Percentiles rank a stretch among this genome's conserved stretches.
Evolutionary conservation across 2,888 invertebrate species (phyloP).

Genomic region (Matsumyia berberina): DNA sequence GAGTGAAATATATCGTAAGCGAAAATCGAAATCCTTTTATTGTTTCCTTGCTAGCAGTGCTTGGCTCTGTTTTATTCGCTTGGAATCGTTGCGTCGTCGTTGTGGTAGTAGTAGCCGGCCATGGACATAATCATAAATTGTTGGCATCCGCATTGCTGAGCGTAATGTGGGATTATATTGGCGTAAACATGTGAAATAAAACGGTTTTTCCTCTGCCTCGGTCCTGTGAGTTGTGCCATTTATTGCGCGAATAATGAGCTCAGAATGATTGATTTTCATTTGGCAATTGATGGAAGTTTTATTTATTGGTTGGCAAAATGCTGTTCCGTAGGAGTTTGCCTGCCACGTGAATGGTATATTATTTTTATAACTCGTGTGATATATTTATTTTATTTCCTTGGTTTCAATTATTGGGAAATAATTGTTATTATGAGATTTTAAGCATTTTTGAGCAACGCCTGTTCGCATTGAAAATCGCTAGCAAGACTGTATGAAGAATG

Average conservation of each 20-base stretch:
- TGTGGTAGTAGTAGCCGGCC: neutral
- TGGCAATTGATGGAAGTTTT: conserved; percentile 24
- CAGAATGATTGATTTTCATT: conserved; percentile 58
- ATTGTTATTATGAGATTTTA: neutral
- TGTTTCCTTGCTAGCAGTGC: conserved; percentile 21
- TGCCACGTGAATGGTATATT: neutral
- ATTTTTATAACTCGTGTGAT: neutral
- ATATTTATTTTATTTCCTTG: neutral
- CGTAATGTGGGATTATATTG: conserved; percentile 26
- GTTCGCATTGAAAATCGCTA: no score
- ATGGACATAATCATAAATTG: conserved; percentile 30
- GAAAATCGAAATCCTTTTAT: conserved; percentile 52
- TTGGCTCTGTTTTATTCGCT: conserved; percentile 1
- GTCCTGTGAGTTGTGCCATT: conserved; percentile 32
- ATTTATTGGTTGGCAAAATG: conserved; percentile 44
- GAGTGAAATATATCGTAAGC: conserved; percentile 51
- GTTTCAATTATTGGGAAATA: neutral
- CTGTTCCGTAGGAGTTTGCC: neutral
- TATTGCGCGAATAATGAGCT: conserved; percentile 54
- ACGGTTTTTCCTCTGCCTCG: conserved; percentile 10
- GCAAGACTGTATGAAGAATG: no score
- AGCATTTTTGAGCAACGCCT: no score
- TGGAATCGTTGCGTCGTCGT: neutral
- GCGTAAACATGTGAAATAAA: conserved; percentile 30
- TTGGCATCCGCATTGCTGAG: conserved; percentile 3